A percentile compares a stretch with the other conserved stretches of the same genome.
These are phyloP conservation scores for Ceratina australensis DNA, from an alignment of 1,140 invertebrate species.

Conservation along the genomic window DNA sequence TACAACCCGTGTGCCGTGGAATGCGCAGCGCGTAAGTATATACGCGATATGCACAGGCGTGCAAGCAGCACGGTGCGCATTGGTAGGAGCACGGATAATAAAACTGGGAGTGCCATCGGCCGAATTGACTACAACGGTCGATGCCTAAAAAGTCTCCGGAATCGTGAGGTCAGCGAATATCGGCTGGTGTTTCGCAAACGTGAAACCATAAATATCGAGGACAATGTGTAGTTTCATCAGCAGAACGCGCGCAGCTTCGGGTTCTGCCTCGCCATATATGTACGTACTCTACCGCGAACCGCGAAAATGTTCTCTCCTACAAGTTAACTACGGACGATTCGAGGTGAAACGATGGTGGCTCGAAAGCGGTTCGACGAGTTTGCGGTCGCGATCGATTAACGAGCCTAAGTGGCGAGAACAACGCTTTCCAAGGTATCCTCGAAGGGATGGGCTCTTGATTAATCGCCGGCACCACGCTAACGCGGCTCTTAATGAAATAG, in stretches of 20 bases:
- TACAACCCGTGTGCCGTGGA: slow-evolving; percentile 16
- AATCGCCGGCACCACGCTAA: background rate
- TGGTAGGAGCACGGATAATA: slow-evolving; percentile 35
- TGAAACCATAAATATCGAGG: slow-evolving; percentile 26
- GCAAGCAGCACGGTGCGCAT: background rate
- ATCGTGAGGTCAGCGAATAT: slow-evolving; percentile 2
- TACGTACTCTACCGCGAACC: background rate
- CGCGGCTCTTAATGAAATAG: background rate
- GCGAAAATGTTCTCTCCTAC: slow-evolving; percentile 15
- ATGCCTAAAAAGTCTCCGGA: slow-evolving; percentile 12
- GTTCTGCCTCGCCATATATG: slow-evolving; percentile 2
- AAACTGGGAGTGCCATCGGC: slow-evolving; percentile 65
- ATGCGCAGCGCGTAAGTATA: slow-evolving; percentile 34
- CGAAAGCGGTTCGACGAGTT: slow-evolving; percentile 20
- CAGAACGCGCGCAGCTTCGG: background rate
- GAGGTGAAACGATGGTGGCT: background rate
- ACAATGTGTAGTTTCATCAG: slow-evolving; percentile 12
- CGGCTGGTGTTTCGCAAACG: background rate
- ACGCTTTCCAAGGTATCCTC: background rate
- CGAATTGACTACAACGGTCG: slow-evolving; percentile 57
- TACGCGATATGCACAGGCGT: slow-evolving; percentile 6
- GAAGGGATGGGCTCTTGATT: background rate
- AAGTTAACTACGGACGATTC: background rate
- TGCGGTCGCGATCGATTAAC: slow-evolving; percentile 6
- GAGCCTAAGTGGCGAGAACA: background rate